A percentile compares a stretch with the other conserved stretches of the same genome.
phyloP scores from a whole-genome alignment of 53 echinoderm and acorn worm species.

The Arbacia lixula region DNA sequence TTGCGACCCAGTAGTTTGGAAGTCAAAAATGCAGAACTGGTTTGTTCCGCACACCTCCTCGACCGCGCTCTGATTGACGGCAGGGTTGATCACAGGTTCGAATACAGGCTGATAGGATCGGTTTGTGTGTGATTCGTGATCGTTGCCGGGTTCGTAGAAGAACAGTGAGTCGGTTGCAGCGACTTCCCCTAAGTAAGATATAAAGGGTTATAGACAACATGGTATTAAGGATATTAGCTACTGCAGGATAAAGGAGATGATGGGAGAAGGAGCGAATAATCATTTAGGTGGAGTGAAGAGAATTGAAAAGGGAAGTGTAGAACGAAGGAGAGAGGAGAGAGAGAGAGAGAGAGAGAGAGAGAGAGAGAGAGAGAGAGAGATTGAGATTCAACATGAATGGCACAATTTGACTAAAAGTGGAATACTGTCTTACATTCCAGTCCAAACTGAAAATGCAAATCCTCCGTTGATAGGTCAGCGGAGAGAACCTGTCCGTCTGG shows the following conservation, averaged over 20 bases:
- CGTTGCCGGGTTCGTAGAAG: slow-evolving; percentile 31
- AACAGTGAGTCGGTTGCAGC: slow-evolving; percentile 8
- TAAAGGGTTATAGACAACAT: too few species aligned
- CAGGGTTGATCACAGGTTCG: slow-evolving; percentile 16
- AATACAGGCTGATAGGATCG: slow-evolving; percentile 1
- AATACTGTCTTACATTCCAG: slow-evolving; percentile 22
- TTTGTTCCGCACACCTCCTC: slow-evolving; percentile 43
- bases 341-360: neutral
- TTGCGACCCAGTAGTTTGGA: slow-evolving; percentile 27
- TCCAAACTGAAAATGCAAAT: slow-evolving; percentile 24
- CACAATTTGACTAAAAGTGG: too few species aligned
- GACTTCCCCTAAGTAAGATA: slow-evolving; percentile 35
- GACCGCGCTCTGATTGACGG: neutral
- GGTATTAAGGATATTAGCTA: neutral
- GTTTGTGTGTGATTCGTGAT: slow-evolving; percentile 22
- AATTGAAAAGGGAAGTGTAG: neutral
- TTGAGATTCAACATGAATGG: too few species aligned
- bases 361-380: neutral
- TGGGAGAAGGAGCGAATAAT: neutral
- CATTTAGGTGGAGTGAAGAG: slow-evolving; percentile 1
- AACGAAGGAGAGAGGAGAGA: neutral
- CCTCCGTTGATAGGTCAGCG: neutral
- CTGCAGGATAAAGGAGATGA: neutral
- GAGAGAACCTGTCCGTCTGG: slow-evolving; percentile 32
- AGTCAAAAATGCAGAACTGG: slow-evolving; percentile 43